These are phyloP conservation scores for Leucophenga montana DNA, from an alignment of 2,888 invertebrate species.

Conservation along the genomic window DNA sequence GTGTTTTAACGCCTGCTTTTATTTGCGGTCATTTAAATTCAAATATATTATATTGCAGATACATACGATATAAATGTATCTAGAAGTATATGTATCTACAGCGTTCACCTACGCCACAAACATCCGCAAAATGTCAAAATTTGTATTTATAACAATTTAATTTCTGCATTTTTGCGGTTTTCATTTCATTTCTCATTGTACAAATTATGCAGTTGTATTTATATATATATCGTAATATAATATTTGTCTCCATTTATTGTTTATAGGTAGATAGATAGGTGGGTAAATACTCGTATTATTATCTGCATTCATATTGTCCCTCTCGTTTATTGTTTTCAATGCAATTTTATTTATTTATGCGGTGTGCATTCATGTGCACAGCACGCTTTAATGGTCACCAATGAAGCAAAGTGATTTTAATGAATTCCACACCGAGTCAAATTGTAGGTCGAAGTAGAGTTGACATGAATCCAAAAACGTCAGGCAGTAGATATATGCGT, in stretches of 20 bases:
- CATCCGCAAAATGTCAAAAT: conserved; percentile 32
- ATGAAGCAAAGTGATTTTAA: conserved; percentile 57
- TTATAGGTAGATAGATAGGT: too few species aligned
- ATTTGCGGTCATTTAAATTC: too few species aligned
- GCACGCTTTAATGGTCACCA: conserved; percentile 52
- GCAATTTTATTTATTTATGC: conserved; percentile 32
- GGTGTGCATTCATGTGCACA: conserved; percentile 14
- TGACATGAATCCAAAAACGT: conserved; percentile 32
- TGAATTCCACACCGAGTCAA: conserved; percentile 56
- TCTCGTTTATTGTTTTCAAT: conserved; percentile 31
- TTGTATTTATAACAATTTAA: conserved; percentile 38
- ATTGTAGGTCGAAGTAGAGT: conserved; percentile 49
- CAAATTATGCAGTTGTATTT: too few species aligned
- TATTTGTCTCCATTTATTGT: conserved; percentile 28
- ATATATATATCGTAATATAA: conserved; percentile 3
- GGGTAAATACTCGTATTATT: conserved; percentile 2
- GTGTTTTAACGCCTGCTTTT: too few species aligned
- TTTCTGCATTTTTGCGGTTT: conserved; percentile 30
- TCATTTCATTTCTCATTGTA: too few species aligned
- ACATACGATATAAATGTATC: not conserved
- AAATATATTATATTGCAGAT: not conserved
- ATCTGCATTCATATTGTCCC: conserved; percentile 8
- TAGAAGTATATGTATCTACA: not conserved
- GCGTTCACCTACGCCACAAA: conserved; percentile 36
- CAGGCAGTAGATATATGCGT: conserved; percentile 6